Percentiles rank a stretch among this genome's conserved stretches.
Evolutionary conservation across 2,888 invertebrate genomes (phyloP).

Genomic region (Hydropsyche betteni): DNA sequence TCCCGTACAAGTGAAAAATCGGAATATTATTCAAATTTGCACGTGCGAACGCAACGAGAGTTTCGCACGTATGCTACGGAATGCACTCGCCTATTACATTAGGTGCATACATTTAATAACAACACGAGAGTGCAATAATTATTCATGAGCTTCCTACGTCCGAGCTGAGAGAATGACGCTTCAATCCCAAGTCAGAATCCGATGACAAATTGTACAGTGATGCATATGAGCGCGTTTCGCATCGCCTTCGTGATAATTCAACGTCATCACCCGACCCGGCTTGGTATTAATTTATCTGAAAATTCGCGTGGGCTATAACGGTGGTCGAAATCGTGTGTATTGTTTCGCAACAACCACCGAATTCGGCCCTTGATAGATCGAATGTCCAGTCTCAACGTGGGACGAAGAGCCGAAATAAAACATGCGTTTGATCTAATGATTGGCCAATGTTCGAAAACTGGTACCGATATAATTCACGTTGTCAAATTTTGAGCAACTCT

Average conservation of each 20-base stretch:
- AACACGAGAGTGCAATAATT: conserved; percentile 20
- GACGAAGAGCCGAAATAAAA: neutral
- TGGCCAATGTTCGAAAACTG: conserved; percentile 10
- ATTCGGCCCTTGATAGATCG: conserved; percentile 17
- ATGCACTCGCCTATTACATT: conserved; percentile 25
- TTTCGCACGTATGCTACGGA: neutral
- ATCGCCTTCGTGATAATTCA: conserved; percentile 5
- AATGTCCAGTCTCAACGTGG: conserved; percentile 7
- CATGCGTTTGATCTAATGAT: conserved; percentile 5
- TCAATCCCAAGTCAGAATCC: no score
- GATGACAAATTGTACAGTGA: conserved; percentile 25
- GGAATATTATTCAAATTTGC: conserved; percentile 31
- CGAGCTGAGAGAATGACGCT: conserved; percentile 1
- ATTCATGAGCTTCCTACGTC: conserved; percentile 34
- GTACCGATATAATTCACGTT: neutral
- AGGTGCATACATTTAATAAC: neutral
- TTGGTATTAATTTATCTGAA: conserved; percentile 6
- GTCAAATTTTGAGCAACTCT: neutral
- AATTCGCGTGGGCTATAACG: conserved; percentile 11
- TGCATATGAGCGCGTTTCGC: conserved; percentile 14
- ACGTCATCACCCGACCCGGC: neutral
- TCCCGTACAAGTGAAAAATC: conserved; percentile 11
- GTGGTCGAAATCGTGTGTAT: conserved; percentile 32
- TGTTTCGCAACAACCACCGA: conserved; percentile 21
- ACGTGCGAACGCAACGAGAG: conserved; percentile 6